phyloP scores from a whole-genome alignment of 2,797 vertebrate species.

The Bryconaethiops microstoma region DNA sequence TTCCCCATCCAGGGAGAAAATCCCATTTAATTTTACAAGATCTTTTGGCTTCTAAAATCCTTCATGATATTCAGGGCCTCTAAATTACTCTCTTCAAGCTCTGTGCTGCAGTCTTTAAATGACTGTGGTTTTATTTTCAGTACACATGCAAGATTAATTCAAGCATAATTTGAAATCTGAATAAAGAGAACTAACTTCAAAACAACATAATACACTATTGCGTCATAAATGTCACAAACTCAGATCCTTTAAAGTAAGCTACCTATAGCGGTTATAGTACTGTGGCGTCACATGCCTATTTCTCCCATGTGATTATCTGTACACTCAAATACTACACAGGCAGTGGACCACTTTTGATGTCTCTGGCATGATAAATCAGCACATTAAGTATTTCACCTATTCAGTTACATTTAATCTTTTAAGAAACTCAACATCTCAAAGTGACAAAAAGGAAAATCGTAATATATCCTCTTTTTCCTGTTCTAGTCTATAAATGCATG shows the following conservation, averaged over 20 bases:
- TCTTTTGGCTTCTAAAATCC: constrained; percentile 72
- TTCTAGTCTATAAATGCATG: not conserved
- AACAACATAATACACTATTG: not conserved
- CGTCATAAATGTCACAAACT: not conserved
- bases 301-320: not conserved
- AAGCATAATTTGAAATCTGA: constrained; percentile 28
- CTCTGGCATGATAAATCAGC: not conserved
- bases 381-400: not conserved
- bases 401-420: not conserved
- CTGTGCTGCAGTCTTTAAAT: constrained; percentile 24
- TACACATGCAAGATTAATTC: constrained; percentile 34
- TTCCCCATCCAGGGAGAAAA: constrained; percentile 75
- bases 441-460: not conserved
- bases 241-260: not conserved
- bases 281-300: not conserved
- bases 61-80: constrained; percentile 67
- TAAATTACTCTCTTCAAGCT: constrained; percentile 48
- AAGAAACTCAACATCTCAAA: not conserved
- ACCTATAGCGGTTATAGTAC: not conserved
- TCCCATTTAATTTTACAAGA: constrained; percentile 80
- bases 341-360: not conserved
- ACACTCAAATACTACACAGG: not conserved
- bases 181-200: constrained; percentile 13
- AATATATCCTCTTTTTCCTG: not conserved
- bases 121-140: constrained; percentile 41